Conservation (phyloP, 2,113 vertebrate genomes). For the Phrynosoma blainvillii region DNA sequence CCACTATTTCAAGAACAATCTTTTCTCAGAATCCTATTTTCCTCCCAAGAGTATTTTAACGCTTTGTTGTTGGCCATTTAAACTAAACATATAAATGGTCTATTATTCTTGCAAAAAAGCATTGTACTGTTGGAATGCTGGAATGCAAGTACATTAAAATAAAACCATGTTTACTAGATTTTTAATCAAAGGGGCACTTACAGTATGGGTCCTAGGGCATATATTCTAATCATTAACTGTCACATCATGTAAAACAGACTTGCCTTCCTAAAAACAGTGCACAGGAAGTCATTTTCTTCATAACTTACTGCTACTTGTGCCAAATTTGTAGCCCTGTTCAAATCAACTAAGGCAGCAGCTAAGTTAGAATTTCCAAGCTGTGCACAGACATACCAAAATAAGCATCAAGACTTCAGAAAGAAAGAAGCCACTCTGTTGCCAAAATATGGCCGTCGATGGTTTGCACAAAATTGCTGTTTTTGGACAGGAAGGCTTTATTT, state of each 20-base stretch:
- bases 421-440: background rate
- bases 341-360: background rate
- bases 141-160: slow-evolving; percentile 64
- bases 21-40: slow-evolving; percentile 34
- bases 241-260: slow-evolving; percentile 18
- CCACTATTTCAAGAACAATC: background rate
- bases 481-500: fast-evolving
- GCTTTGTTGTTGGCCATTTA: slow-evolving; percentile 60
- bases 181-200: slow-evolving; percentile 25
- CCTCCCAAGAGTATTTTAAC: slow-evolving; percentile 44
- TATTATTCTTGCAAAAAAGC: slow-evolving; percentile 63
- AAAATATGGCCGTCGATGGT: slow-evolving; percentile 17
- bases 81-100: slow-evolving; percentile 61
- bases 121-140: slow-evolving; percentile 61
- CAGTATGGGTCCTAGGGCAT: background rate
- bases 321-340: slow-evolving; percentile 8
- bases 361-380: background rate
- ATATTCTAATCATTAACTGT: slow-evolving; percentile 5
- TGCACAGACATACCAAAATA: background rate
- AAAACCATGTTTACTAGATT: slow-evolving; percentile 55
- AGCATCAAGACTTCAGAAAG: slow-evolving; percentile 14
- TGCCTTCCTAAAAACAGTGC: slow-evolving; percentile 28
- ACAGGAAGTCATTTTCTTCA: slow-evolving; percentile 33
- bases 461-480: background rate
- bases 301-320: slow-evolving; percentile 19